Percentiles rank a stretch among this genome's conserved stretches.
Conservation (phyloP, 2,797 vertebrate genomes). For the Cirrhinus mrigala region DNA sequence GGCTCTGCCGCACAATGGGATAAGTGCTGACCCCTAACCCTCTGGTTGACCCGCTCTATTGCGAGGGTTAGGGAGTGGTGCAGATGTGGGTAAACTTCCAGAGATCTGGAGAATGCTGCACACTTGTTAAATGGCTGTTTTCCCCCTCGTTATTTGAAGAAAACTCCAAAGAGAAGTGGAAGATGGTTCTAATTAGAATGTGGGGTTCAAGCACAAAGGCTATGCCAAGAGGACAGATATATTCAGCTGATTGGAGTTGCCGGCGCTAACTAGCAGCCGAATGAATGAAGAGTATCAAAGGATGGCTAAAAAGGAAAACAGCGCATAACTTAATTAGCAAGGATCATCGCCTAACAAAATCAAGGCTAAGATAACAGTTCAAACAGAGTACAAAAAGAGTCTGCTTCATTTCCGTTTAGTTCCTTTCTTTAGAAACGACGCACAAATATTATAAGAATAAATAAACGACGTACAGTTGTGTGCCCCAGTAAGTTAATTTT, state of each 20-base stretch:
- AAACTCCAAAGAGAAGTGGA: constrained; percentile 72
- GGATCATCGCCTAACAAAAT: constrained; percentile 51
- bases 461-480: background rate
- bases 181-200: constrained; percentile 82
- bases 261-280: constrained; percentile 70
- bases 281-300: constrained; percentile 65
- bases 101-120: constrained; percentile 77
- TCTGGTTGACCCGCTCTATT: constrained; percentile 76
- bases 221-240: constrained; percentile 65
- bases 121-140: constrained; percentile 79
- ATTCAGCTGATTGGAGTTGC: constrained; percentile 62
- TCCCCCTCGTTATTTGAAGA: constrained; percentile 69
- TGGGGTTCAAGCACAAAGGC: constrained; percentile 76
- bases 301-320: constrained; percentile 44
- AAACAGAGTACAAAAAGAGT: background rate
- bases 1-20: constrained; percentile 79
- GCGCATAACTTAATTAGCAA: constrained; percentile 61
- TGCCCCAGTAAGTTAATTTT: background rate
- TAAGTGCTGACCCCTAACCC: constrained; percentile 81
- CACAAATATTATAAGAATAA: background rate
- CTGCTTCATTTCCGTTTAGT: constrained; percentile 5
- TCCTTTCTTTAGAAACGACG: background rate
- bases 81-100: constrained; percentile 86
- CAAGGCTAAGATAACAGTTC: constrained; percentile 45
- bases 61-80: constrained; percentile 79